Percentiles rank a stretch among this genome's conserved stretches.
phyloP scores from a whole-genome alignment of 1,140 invertebrate species.

The Drosophila seguyi region DNA sequence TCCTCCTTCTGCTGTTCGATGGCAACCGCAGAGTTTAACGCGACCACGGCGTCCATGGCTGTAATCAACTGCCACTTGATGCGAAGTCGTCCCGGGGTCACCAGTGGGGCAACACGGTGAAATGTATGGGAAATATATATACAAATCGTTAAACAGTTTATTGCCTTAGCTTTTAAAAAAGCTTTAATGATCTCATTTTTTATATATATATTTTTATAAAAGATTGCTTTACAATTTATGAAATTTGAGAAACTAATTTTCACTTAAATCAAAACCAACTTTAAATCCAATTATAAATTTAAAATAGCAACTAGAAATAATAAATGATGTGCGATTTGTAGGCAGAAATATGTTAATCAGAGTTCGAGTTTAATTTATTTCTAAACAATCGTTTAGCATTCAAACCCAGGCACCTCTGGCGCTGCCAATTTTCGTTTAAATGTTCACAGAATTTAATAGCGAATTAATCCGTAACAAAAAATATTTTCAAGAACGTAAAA shows the following conservation, averaged over 20 bases:
- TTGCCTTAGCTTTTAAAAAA: not conserved
- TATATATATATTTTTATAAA: not conserved
- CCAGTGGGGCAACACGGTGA: not conserved
- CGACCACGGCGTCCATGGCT: constrained; percentile 46
- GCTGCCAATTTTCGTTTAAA: not conserved
- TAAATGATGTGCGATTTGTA: no score
- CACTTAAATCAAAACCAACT: not conserved
- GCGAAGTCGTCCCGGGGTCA: constrained; percentile 21
- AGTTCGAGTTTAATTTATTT: no score
- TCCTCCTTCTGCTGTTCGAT: constrained; percentile 5
- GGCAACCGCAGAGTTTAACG: constrained; percentile 46
- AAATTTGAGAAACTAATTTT: not conserved
- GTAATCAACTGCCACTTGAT: constrained; percentile 65
- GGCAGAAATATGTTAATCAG: not conserved
- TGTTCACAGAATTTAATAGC: constrained; percentile 6
- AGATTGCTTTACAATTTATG: not conserved
- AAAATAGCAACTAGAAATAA: not conserved
- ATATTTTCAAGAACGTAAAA: constrained; percentile 14
- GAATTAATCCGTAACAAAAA: constrained; percentile 10
- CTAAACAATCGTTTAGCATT: not conserved
- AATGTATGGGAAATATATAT: not conserved
- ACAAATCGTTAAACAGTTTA: not conserved
- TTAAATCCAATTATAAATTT: not conserved
- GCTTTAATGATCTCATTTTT: not conserved
- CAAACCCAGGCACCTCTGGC: not conserved